These are phyloP conservation scores for Cavia aperea DNA, from an alignment of 2,113 vertebrate species.

Conservation along the genomic window DNA sequence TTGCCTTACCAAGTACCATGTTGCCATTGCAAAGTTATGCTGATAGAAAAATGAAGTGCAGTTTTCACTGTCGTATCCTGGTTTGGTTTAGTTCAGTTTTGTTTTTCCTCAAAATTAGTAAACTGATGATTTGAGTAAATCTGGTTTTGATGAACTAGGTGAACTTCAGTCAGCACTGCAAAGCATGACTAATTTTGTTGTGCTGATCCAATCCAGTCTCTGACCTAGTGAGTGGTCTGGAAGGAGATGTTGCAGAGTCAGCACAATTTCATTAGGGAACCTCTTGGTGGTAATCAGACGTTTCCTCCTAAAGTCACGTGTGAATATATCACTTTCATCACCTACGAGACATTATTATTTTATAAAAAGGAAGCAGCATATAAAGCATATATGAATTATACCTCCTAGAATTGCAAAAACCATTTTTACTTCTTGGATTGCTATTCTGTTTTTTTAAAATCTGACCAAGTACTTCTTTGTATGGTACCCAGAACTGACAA, in stretches of 20 bases:
- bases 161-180: neutral
- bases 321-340: neutral
- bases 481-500: neutral
- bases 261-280: neutral
- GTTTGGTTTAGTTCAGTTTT: neutral
- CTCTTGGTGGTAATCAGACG: neutral
- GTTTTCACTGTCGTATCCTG: neutral
- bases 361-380: neutral
- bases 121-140: neutral
- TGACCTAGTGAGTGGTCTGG: fast-evolving
- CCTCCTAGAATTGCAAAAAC: neutral
- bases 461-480: neutral
- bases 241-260: neutral
- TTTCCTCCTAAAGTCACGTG: neutral
- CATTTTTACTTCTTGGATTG: neutral
- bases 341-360: neutral
- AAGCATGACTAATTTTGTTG: neutral
- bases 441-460: neutral
- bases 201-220: neutral
- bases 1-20: neutral
- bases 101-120: neutral
- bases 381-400: neutral
- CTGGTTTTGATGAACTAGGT: neutral
- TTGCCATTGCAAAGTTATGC: neutral
- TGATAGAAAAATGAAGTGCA: neutral